Evolutionary conservation across 2,113 vertebrate species (phyloP).

Genomic region (Solenodon paradoxus): DNA sequence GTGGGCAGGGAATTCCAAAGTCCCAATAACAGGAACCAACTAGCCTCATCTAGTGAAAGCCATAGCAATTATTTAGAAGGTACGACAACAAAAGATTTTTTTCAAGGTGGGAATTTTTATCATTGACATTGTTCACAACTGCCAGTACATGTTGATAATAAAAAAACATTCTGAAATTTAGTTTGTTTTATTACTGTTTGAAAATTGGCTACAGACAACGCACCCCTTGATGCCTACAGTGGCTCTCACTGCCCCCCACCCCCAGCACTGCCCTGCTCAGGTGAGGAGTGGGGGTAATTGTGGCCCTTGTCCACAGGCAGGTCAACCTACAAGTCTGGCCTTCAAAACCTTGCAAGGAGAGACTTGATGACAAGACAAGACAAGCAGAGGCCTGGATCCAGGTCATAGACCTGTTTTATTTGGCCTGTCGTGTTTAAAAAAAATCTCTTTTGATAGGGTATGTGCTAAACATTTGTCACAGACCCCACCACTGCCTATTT

Average conservation of each 20-base stretch:
- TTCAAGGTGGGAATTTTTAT: slow-evolving; percentile 10
- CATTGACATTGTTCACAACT: neutral
- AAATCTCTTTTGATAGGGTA: rapidly evolving
- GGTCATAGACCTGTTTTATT: neutral
- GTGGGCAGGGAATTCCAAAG: no score
- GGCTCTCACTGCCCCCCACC: neutral
- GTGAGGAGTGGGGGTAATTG: neutral
- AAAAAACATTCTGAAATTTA: slow-evolving; percentile 17
- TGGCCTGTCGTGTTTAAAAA: neutral
- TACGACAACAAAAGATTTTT: slow-evolving; percentile 4
- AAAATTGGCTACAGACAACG: neutral
- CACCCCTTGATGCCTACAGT: neutral
- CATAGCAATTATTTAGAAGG: slow-evolving; percentile 31
- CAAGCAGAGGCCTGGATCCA: neutral
- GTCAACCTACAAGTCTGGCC: neutral
- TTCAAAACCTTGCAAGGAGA: neutral
- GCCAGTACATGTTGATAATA: neutral
- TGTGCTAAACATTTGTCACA: neutral
- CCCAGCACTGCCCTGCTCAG: neutral
- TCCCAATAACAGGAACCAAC: no score
- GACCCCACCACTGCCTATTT: neutral
- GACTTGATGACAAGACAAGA: neutral
- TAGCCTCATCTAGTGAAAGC: no score
- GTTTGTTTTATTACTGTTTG: neutral
- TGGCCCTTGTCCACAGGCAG: neutral